These are phyloP conservation scores for Amphimallon solstitiale DNA, from an alignment of 2,888 invertebrate genomes.

Conservation along the genomic window DNA sequence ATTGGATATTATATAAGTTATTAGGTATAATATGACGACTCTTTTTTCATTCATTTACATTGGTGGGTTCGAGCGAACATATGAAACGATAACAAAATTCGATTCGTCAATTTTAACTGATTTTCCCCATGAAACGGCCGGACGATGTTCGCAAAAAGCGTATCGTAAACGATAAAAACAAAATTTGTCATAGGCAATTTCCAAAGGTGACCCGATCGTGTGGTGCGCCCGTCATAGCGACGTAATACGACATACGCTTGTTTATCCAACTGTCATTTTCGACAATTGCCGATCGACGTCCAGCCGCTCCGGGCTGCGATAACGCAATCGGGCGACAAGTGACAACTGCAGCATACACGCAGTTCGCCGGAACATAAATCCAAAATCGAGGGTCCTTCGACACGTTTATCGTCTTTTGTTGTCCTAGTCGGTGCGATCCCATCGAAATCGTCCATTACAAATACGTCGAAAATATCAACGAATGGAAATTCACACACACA, in stretches of 20 bases:
- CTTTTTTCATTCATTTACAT: no score
- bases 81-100: constrained; percentile 9
- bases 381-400: constrained; percentile 22
- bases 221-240: background rate
- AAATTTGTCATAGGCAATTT: constrained; percentile 19
- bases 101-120: constrained; percentile 17
- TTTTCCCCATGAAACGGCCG: constrained; percentile 6
- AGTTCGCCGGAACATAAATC: constrained; percentile 4
- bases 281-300: constrained; percentile 23
- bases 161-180: constrained; percentile 12
- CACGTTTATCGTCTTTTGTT: constrained; percentile 17
- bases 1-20: no score
- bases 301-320: constrained; percentile 8
- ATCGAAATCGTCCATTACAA: background rate
- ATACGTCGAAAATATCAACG: background rate
- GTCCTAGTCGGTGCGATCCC: background rate
- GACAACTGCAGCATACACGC: constrained; percentile 19
- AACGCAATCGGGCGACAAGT: constrained; percentile 12
- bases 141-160: background rate
- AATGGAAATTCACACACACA: background rate
- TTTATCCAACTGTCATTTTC: constrained; percentile 32
- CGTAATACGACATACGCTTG: constrained; percentile 7
- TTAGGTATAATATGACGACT: no score
- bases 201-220: background rate
- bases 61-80: background rate